A percentile compares a stretch with the other conserved stretches of the same genome.
Conservation (phyloP, 2,797 vertebrate genomes). For the Buphagus erythrorhynchus region DNA sequence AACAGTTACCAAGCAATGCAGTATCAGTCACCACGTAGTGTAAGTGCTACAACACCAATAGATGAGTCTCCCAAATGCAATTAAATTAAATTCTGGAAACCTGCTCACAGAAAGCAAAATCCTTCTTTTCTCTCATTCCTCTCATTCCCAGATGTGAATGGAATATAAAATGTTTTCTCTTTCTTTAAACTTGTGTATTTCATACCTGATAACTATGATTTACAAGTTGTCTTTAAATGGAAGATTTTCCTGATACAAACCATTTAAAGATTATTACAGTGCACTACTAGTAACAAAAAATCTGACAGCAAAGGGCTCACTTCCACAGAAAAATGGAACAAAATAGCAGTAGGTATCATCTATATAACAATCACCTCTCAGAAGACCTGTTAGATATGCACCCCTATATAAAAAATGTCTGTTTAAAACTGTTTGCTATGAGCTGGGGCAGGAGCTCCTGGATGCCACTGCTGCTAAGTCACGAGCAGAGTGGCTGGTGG, state of each 20-base stretch:
- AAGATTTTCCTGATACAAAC: not conserved
- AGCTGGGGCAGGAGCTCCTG: not conserved
- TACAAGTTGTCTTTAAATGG: not conserved
- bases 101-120: not conserved
- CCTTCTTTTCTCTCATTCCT: not conserved
- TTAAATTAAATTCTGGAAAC: not conserved
- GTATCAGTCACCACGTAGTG: not conserved
- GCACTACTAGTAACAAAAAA: not conserved
- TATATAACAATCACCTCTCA: not conserved
- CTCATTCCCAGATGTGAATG: not conserved
- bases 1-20: not conserved
- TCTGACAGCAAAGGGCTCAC: not conserved
- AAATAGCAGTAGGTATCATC: not conserved
- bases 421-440: not conserved
- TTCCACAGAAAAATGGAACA: not conserved
- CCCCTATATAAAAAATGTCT: not conserved
- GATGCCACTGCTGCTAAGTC: not conserved
- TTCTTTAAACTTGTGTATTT: not conserved
- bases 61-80: not conserved
- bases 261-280: not conserved
- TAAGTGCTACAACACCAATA: not conserved
- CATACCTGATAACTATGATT: not conserved
- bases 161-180: not conserved
- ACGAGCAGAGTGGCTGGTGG: not conserved
- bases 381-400: not conserved